Evolutionary conservation across 2,888 invertebrate species (phyloP).

Genomic region (Cerceris ruficornis): DNA sequence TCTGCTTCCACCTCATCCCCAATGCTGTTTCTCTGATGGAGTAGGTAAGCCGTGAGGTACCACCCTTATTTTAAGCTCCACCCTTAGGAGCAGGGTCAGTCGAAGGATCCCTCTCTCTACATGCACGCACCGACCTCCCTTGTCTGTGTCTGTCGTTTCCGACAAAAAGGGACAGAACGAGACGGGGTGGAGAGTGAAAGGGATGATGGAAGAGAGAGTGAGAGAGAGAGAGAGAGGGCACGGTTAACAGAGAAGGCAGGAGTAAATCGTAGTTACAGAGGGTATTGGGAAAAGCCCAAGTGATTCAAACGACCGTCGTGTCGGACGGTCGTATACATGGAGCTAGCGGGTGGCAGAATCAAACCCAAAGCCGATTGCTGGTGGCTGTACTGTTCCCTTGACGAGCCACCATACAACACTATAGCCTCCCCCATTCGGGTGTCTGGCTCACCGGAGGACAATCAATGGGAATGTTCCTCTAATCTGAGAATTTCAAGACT

Average conservation of each 20-base stretch:
- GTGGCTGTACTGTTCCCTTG: slow-evolving; percentile 73
- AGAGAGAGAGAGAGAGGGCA: background rate
- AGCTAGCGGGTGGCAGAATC: slow-evolving; percentile 65
- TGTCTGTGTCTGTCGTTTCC: slow-evolving; percentile 25
- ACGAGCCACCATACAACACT: slow-evolving; percentile 61
- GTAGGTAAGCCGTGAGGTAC: slow-evolving; percentile 66
- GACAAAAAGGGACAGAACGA: background rate
- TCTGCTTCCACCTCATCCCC: slow-evolving; percentile 51
- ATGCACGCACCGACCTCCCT: slow-evolving; percentile 34
- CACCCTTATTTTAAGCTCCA: slow-evolving; percentile 80
- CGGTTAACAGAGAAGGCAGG: background rate
- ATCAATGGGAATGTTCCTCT: slow-evolving; percentile 19
- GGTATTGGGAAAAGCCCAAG: slow-evolving; percentile 62
- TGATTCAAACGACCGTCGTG: slow-evolving; percentile 59
- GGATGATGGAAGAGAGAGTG: background rate
- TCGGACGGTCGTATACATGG: slow-evolving; percentile 43
- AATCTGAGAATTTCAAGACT: slow-evolving; percentile 38
- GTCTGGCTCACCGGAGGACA: slow-evolving; percentile 6
- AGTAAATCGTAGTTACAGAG: slow-evolving; percentile 20
- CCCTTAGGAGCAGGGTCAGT: slow-evolving; percentile 75
- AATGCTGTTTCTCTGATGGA: slow-evolving; percentile 54
- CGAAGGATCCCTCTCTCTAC: slow-evolving; percentile 46
- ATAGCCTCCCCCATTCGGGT: slow-evolving; percentile 1
- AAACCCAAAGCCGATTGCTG: slow-evolving; percentile 72
- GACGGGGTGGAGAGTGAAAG: slow-evolving; percentile 6